Conservation (phyloP, 2,797 vertebrate genomes). For the Numenius phaeopus region DNA sequence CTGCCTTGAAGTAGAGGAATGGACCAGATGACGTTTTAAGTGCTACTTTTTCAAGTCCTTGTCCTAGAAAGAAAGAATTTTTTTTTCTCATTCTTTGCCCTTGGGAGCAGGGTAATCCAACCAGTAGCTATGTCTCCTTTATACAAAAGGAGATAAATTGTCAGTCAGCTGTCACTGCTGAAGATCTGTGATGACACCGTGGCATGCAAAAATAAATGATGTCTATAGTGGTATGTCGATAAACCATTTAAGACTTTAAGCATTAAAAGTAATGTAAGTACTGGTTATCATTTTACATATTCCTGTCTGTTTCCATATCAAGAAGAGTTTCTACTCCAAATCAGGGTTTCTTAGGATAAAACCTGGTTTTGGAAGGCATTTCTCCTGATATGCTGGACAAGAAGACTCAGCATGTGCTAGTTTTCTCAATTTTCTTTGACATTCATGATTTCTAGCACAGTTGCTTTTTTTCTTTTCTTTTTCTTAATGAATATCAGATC, state of each 20-base stretch:
- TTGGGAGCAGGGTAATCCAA: background rate
- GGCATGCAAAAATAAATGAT: background rate
- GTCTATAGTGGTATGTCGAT: background rate
- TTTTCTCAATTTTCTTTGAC: conserved; percentile 39
- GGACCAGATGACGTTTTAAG: background rate
- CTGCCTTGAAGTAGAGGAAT: background rate
- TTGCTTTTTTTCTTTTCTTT: background rate
- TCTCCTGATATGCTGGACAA: background rate
- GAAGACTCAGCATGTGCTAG: conserved; percentile 5
- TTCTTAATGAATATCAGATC: background rate
- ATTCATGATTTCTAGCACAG: conserved; percentile 6
- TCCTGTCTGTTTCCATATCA: background rate
- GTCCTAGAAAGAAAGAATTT: background rate
- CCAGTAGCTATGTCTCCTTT: background rate
- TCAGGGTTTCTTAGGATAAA: background rate
- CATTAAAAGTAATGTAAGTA: background rate
- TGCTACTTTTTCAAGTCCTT: background rate
- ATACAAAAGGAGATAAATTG: background rate
- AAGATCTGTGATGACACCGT: background rate
- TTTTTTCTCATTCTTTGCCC: background rate
- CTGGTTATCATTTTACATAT: background rate
- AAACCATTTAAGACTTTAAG: background rate
- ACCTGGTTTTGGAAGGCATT: background rate
- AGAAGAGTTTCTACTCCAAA: background rate
- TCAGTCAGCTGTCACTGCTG: conserved; percentile 5